Evolutionary conservation across 2,888 invertebrate species (phyloP), one percentile per base, ranked within the genome.

Genomic region (Lordiphosa andalusiaca): DNA sequence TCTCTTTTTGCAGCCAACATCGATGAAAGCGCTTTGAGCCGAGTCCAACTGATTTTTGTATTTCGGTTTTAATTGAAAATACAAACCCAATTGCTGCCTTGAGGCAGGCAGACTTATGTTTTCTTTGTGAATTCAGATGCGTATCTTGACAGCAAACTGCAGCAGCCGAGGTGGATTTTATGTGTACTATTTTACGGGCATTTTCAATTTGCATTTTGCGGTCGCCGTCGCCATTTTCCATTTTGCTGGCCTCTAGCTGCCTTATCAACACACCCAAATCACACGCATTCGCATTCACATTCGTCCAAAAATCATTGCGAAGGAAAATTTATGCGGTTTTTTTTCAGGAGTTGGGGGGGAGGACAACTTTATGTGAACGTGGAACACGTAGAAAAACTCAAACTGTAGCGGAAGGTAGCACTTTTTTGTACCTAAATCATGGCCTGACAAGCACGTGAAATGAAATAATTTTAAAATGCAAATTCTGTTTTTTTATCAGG

Each of bases 381-480:
- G 25, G 56, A 56, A 60, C 68, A 69, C 68, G 68, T 68, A 69
- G 59, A 55, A 42, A 49, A 41, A 47, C 46, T 30, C 40, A 53
- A 53, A 44, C 39, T 46, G 60, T 30, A 33, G 49, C 35, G 53
- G 63, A 59, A 62, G 67, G 66, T 73, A 72, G 64, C 70, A 67
- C 44, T 53, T 63, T 53, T 63, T 60, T 70, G 1, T 68, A 84
- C 80, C 80, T 77, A 81, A 74, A 80, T 84, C 80, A 80, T 69
- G 70, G 67, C 35, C 78, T 84, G 80, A 81, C 80, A 84, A 72
- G 82, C 62, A 84, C 78, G 84, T 81, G 82, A 84, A 80, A 71
- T 70, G 80, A 80, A 80, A 84, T 84, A 77, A 80, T 80, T 80
- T 81, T 61, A 81, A 78, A 84, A 81, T 81, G 80, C 74, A 84